A percentile compares a stretch with the other conserved stretches of the same genome.
phyloP scores from a whole-genome alignment of 2,113 vertebrate species.

The Balaenoptera acutorostrata region DNA sequence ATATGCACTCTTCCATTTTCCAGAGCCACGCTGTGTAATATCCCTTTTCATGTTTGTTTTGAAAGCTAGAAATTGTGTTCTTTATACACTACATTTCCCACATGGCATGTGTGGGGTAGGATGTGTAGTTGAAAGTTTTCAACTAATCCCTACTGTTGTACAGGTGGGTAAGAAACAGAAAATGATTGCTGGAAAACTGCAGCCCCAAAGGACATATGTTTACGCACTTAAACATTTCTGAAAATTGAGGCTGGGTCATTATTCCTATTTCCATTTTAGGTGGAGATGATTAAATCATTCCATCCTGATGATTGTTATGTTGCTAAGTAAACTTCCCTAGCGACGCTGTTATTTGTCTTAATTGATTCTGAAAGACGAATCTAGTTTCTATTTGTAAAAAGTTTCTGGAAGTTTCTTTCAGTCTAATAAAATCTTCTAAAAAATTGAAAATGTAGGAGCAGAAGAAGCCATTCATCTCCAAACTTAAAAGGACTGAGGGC shows the following conservation, averaged over 20 bases:
- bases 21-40: constrained; percentile 14
- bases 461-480: not conserved
- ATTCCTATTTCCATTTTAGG: constrained; percentile 17
- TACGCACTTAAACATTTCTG: constrained; percentile 34
- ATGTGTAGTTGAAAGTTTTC: not conserved
- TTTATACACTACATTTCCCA: not conserved
- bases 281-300: constrained; percentile 52
- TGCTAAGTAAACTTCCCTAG: constrained; percentile 57
- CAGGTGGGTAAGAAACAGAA: constrained; percentile 60
- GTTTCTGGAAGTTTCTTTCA: constrained; percentile 29
- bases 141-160: constrained; percentile 12
- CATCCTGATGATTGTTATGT: constrained; percentile 36
- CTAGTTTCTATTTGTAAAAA: constrained; percentile 46
- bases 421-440: not conserved
- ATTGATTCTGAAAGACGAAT: constrained; percentile 61
- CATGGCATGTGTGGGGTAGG: not conserved
- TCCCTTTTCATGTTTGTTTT: constrained; percentile 47
- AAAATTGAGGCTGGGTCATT: constrained; percentile 30
- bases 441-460: constrained; percentile 9
- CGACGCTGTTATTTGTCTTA: constrained; percentile 40
- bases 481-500: not conserved
- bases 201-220: constrained; percentile 36
- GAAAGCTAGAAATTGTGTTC: constrained; percentile 46
- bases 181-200: constrained; percentile 3
- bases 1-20: not conserved